Evolutionary conservation across 1,140 invertebrate species (phyloP), one percentile per base, ranked within the genome.

Genomic region (Aphis craccivora): DNA sequence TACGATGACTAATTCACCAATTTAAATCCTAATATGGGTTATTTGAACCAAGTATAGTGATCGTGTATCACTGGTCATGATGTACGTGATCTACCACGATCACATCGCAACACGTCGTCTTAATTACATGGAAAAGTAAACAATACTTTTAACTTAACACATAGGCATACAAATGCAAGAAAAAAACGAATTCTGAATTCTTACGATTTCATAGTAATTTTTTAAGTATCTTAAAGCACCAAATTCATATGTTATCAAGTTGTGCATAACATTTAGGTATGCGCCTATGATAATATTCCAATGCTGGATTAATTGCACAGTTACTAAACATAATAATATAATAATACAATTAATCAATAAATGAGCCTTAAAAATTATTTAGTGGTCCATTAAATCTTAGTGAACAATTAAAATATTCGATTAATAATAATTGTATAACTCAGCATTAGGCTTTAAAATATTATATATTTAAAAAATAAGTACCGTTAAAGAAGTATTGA

Each of bases 71-170:
- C n/a, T 37, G 48, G n/a, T 25, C 11, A 37, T 23, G 45, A 43
- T 35, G 51, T 89, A 89, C 88, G 88, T 89, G 88, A 89, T 89
- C 45, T 37, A 51, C 30, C 45, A 30, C 1, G 48, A 87, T 87
- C 18, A 20, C 86, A 89, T 55, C 14, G 51, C n/a, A 55, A 40
- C 48, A 40, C 88, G 88, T 40, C 20, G 9, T 40, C 35, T 53
- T 55, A 40, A 40, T 55, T 89, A 55, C 18, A 30, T 8, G 20
- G 45, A 51, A 40, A 40, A 89, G 23, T n/a, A n/a, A 89, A 37
- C 48, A 89, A 55, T 53, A 37, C n/a, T 53, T 23, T 84, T 4
- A 40, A 40, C 60, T 67, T n/a, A 67, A 67, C 14, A 67, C 30
- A 25, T 37, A 88, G 1, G 45, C 3, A 84, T 25, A 25, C 37